Percentiles rank a stretch among this genome's conserved stretches.
phyloP scores from a whole-genome alignment of 2,888 invertebrate genomes.

The Epicampocera succincta region DNA sequence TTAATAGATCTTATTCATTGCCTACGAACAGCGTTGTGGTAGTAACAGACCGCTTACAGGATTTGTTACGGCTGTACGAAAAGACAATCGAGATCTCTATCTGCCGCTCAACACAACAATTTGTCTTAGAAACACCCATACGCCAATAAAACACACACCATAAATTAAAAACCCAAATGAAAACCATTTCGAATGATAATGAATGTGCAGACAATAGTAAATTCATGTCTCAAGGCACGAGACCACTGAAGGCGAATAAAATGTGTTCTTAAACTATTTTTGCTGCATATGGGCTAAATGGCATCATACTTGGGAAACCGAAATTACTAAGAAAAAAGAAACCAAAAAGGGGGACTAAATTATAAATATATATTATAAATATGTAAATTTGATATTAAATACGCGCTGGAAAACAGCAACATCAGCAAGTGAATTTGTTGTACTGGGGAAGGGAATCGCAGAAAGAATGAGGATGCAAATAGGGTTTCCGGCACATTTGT shows the following conservation, averaged over 20 bases:
- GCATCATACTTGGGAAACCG: background rate
- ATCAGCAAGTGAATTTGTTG: no score
- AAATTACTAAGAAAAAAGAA: no score
- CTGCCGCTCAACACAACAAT: slow-evolving; percentile 53
- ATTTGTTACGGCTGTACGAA: slow-evolving; percentile 52
- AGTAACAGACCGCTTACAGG: slow-evolving; percentile 43
- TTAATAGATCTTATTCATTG: slow-evolving; percentile 1
- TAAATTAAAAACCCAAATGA: slow-evolving; percentile 26
- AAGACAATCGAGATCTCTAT: slow-evolving; percentile 57
- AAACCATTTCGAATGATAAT: slow-evolving; percentile 26
- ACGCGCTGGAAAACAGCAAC: no score
- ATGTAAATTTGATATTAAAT: no score
- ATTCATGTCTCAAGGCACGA: slow-evolving; percentile 48
- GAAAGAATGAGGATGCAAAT: no score
- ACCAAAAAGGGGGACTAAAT: no score
- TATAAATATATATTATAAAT: no score
- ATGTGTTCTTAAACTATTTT: background rate
- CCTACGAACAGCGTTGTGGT: background rate
- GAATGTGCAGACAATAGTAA: slow-evolving; percentile 20
- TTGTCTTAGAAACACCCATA: slow-evolving; percentile 65
- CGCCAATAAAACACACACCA: slow-evolving; percentile 31
- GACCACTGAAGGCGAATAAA: slow-evolving; percentile 28
- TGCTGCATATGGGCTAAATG: background rate
- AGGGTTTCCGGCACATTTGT: no score
- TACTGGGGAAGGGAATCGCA: no score